These are phyloP conservation scores for Artibeus lituratus DNA, from an alignment of 2,797 vertebrate genomes.

Conservation along the genomic window DNA sequence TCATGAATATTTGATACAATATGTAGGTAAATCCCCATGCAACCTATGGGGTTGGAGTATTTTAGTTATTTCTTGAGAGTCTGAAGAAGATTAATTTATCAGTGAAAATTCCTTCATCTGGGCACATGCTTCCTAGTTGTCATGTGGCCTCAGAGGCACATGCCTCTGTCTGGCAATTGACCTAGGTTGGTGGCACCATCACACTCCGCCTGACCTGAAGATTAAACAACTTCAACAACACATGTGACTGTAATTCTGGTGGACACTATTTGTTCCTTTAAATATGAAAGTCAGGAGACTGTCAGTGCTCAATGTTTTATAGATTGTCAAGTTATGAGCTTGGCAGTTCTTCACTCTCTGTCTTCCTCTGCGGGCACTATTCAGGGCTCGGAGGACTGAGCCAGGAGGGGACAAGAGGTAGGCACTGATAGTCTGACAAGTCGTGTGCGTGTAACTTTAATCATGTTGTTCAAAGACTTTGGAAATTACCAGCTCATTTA, in stretches of 20 bases:
- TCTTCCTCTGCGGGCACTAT: not conserved
- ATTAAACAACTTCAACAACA: not conserved
- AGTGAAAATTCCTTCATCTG: not conserved
- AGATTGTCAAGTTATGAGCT: not conserved
- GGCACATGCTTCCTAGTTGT: not conserved
- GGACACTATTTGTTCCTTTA: not conserved
- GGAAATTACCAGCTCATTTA: not conserved
- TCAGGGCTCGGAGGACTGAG: not conserved
- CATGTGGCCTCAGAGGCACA: not conserved
- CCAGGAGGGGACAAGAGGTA: not conserved
- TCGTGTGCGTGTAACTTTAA: not conserved
- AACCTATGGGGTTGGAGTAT: not conserved
- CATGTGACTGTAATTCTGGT: not conserved
- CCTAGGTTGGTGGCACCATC: not conserved
- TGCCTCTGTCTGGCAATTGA: not conserved
- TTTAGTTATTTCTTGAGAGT: constrained; percentile 42
- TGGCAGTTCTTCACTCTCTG: not conserved
- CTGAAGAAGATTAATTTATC: constrained; percentile 20
- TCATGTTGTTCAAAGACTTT: not conserved
- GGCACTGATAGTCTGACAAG: not conserved
- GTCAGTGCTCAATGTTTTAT: not conserved
- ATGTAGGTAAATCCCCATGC: not conserved
- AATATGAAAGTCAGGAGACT: not conserved
- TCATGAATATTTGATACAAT: constrained; percentile 58
- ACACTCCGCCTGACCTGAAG: not conserved